These are phyloP conservation scores for Hippocampus mohnikei DNA, from an alignment of 2,113 vertebrate species.

Conservation along the genomic window DNA sequence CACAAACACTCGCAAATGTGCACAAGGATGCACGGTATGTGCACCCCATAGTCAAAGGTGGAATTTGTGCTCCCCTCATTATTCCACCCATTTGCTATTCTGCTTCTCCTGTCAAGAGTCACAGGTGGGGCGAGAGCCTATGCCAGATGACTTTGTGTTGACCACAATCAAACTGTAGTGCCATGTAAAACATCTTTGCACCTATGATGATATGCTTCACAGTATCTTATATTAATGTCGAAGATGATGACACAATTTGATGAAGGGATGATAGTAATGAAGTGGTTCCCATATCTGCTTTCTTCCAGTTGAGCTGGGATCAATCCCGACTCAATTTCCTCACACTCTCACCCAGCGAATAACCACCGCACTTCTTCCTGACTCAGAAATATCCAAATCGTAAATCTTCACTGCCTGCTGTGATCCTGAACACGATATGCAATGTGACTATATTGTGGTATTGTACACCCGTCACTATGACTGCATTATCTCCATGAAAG, in stretches of 20 bases:
- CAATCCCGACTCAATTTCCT: not conserved
- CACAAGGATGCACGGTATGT: slow-evolving; percentile 20
- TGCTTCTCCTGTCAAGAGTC: not conserved
- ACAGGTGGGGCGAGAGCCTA: not conserved
- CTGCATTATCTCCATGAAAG: not conserved
- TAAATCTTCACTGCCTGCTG: not conserved
- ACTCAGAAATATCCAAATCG: not conserved
- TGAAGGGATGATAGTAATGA: not conserved
- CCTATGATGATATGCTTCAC: too few relatives aligned
- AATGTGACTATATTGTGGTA: not conserved
- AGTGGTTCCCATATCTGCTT: too few relatives aligned
- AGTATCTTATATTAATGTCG: not conserved
- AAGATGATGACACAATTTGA: not conserved
- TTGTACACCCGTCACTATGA: not conserved
- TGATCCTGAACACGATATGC: not conserved
- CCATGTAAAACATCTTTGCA: too few relatives aligned
- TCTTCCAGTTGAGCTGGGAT: not conserved
- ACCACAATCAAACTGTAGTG: too few relatives aligned
- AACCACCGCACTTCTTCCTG: not conserved
- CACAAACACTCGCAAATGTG: slow-evolving; percentile 20
- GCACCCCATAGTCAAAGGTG: not conserved
- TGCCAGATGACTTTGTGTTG: not conserved
- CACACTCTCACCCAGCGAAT: not conserved
- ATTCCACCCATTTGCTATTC: not conserved
- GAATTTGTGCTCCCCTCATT: too few relatives aligned